Base-by-base conservation (phyloP, 2,113 vertebrate species). In the Triplophysa dalaica region DNA sequence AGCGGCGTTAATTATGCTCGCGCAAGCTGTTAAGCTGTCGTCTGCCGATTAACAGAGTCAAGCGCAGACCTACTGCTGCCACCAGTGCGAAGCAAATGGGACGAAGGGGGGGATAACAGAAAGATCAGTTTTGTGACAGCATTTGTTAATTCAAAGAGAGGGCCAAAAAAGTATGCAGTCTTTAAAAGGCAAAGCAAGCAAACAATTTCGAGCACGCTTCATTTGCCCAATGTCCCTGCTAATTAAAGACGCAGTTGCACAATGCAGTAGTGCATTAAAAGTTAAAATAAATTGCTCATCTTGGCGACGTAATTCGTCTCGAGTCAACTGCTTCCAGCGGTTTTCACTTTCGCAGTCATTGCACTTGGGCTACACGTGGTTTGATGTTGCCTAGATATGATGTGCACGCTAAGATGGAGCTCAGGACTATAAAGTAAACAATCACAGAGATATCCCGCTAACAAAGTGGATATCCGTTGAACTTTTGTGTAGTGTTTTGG, bases 11-110 rank as follows among this genome's bases (percentile, higher is more conserved):
- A 92, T 91, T 90, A 89, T 78, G 86, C 86, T 88, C 85, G 87
- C 80, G 85, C 89, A 88, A 89, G 91, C 91, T 93, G 91, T 91
- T 92, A 90, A 89, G 90, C 87, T 91, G 90, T 91, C 90, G 81
- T 85, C 87, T 89, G 83, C 85, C 87, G 83, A 92, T 90, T 91
- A 92, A 87, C 88, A 90, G 90, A 91, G 89, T 91, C 89, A 91
- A 90, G 84, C 87, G 85, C 82, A 82, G 85, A 67, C 86, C 85
- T 75, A 45, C 86, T 80, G 58, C 75, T 87, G 85, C 87, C 84
- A 85, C 85, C 75, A 83, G 80, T 84, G 76, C 81, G 78, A 70
- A 45, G 85, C 81, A 89, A 90, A 90, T 86, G 83, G 85, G 65
- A 88, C 50, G 38, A 60, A 13, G 70, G 68, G 29, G 78, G 87